A percentile compares a stretch with the other conserved stretches of the same genome.
Evolutionary conservation across 2,797 vertebrate species (phyloP).

Genomic region (Karalla daura): DNA sequence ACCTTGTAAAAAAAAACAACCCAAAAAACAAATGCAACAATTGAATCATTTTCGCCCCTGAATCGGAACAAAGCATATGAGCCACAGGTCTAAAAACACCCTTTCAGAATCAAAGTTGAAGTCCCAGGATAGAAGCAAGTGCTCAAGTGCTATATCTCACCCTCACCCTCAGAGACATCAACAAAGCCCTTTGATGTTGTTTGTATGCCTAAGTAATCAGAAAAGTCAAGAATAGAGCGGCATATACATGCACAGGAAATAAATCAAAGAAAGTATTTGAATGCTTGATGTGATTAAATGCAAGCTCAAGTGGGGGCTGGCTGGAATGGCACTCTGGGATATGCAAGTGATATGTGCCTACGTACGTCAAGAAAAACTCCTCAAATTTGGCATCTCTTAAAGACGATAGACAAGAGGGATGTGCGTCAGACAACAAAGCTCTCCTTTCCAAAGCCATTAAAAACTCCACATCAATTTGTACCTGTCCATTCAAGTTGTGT

Average conservation of each 20-base stretch:
- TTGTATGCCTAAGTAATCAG: constrained; percentile 15
- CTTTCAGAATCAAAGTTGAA: constrained; percentile 35
- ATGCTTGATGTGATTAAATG: constrained; percentile 21
- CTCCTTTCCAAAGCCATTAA: background rate
- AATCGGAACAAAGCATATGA: too few species aligned
- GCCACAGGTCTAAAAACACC: too few species aligned
- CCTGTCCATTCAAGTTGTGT: constrained; percentile 18
- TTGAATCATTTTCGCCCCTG: too few species aligned
- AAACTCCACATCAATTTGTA: constrained; percentile 17
- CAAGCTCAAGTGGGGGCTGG: background rate
- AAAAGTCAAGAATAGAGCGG: constrained; percentile 11
- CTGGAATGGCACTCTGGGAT: background rate
- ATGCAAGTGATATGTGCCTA: background rate
- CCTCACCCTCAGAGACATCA: constrained; percentile 14
- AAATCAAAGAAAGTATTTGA: constrained; percentile 6
- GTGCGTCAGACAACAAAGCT: background rate
- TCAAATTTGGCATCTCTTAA: background rate
- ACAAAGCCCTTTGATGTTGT: constrained; percentile 25
- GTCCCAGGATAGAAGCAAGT: constrained; percentile 33
- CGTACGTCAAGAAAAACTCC: background rate
- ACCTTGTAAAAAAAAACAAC: too few species aligned
- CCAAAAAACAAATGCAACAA: too few species aligned
- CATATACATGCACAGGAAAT: background rate
- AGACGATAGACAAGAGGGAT: background rate
- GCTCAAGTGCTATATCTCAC: constrained; percentile 37